Percentiles rank a stretch among this genome's conserved stretches.
phyloP scores from a whole-genome alignment of 2,888 invertebrate genomes.

The Byasa hedistus region DNA sequence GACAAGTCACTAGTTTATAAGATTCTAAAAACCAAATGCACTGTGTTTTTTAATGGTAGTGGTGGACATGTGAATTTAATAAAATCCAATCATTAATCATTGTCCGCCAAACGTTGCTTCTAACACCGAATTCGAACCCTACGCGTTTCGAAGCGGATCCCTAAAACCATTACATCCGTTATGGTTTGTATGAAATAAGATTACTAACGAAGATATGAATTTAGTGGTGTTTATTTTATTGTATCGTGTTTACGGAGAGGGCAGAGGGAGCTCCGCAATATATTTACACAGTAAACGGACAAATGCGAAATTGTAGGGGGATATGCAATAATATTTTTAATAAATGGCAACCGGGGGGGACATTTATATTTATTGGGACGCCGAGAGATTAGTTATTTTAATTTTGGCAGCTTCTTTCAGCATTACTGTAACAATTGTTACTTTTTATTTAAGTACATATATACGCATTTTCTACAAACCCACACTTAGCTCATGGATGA shows the following conservation, averaged over 20 bases:
- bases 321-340: slow-evolving; percentile 43
- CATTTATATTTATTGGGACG: slow-evolving; percentile 34
- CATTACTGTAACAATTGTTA: not conserved
- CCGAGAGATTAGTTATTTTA: slow-evolving; percentile 21
- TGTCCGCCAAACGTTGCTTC: not conserved
- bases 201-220: slow-evolving; percentile 50
- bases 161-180: slow-evolving; percentile 32
- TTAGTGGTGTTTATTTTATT: slow-evolving; percentile 53
- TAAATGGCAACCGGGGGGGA: slow-evolving; percentile 33
- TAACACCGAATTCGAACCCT: slow-evolving; percentile 8
- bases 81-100: not conserved
- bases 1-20: too few relatives aligned
- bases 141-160: slow-evolving; percentile 15
- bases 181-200: slow-evolving; percentile 42
- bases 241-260: slow-evolving; percentile 49
- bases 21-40: too few relatives aligned
- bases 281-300: slow-evolving; percentile 41
- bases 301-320: slow-evolving; percentile 38
- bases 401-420: slow-evolving; percentile 12
- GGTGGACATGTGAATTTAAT: not conserved
- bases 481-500: too few relatives aligned
- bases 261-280: slow-evolving; percentile 35
- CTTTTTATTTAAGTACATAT: not conserved
- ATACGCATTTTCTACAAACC: too few relatives aligned
- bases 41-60: too few relatives aligned